These are phyloP conservation scores for Lepidurus packardi DNA, from an alignment of 1,140 invertebrate species.

Conservation along the genomic window DNA sequence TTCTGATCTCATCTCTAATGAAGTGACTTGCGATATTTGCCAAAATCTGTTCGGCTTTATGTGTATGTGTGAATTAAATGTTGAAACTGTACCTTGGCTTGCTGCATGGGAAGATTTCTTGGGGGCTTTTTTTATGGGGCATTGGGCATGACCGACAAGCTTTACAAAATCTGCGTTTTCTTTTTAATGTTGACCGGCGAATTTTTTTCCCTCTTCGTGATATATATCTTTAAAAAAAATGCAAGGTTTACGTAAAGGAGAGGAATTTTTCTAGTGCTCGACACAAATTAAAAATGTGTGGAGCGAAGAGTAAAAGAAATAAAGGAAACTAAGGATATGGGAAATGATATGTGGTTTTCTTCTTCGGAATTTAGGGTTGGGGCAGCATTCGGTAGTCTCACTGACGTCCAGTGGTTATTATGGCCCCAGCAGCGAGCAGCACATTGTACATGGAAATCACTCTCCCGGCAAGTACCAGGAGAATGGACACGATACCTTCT, in stretches of 20 bases:
- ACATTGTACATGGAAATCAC: conserved; percentile 38
- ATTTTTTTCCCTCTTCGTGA: neutral
- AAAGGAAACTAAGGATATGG: neutral
- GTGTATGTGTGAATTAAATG: neutral
- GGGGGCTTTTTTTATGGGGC: neutral
- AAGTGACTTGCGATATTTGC: too few relatives aligned
- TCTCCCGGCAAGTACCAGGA: conserved; percentile 70
- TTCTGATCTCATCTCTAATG: conserved; percentile 2
- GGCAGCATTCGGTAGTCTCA: conserved; percentile 58
- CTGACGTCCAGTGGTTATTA: conserved; percentile 56
- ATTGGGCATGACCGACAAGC: neutral
- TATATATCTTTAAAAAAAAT: neutral
- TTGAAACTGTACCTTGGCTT: neutral
- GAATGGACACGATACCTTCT: conserved; percentile 81
- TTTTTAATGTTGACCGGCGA: neutral
- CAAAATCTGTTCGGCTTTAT: neutral
- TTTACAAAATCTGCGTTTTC: neutral
- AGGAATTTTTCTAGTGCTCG: neutral
- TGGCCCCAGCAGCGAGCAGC: conserved; percentile 44
- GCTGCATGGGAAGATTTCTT: neutral
- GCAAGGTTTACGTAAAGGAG: neutral
- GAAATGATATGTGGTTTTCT: neutral
- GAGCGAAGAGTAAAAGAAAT: neutral
- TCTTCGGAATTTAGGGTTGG: conserved; percentile 46
- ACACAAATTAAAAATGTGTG: neutral